These are phyloP conservation scores for Psittacara wagleri DNA, from an alignment of 2,113 vertebrate genomes.

Conservation along the genomic window DNA sequence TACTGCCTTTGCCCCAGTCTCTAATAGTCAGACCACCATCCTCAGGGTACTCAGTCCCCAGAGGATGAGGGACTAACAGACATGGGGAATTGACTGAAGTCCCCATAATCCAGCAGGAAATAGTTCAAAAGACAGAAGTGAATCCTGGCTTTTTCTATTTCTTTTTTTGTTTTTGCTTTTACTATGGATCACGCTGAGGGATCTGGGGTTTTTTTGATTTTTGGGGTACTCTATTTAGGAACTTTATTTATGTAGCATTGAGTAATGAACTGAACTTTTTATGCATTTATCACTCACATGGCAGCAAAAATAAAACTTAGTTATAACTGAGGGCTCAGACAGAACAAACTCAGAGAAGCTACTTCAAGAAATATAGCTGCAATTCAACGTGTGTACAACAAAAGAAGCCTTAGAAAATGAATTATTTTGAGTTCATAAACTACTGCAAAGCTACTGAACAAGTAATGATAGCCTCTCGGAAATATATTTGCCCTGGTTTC, in stretches of 20 bases:
- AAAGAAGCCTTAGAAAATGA: background rate
- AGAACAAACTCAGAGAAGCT: slow-evolving; percentile 45
- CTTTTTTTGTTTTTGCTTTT: background rate
- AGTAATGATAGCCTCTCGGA: background rate
- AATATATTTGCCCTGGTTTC: background rate
- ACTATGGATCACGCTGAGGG: background rate
- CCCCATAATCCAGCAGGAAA: background rate
- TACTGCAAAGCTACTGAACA: background rate
- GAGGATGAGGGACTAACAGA: background rate
- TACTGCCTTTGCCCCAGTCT: background rate
- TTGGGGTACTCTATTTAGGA: background rate
- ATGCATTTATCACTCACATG: slow-evolving; percentile 27
- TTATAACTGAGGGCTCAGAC: slow-evolving; percentile 21
- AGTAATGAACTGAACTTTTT: background rate
- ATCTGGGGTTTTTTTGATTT: background rate
- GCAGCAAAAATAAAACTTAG: slow-evolving; percentile 51
- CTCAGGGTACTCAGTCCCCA: background rate
- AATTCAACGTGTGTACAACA: background rate
- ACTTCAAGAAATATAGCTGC: background rate
- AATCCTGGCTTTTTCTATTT: background rate
- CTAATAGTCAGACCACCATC: background rate
- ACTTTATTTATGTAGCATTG: background rate
- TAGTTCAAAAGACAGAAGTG: background rate
- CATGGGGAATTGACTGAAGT: background rate
- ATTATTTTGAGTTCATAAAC: background rate